phyloP scores from a whole-genome alignment of 2,888 invertebrate genomes.

The Chloroclystis v-ata region DNA sequence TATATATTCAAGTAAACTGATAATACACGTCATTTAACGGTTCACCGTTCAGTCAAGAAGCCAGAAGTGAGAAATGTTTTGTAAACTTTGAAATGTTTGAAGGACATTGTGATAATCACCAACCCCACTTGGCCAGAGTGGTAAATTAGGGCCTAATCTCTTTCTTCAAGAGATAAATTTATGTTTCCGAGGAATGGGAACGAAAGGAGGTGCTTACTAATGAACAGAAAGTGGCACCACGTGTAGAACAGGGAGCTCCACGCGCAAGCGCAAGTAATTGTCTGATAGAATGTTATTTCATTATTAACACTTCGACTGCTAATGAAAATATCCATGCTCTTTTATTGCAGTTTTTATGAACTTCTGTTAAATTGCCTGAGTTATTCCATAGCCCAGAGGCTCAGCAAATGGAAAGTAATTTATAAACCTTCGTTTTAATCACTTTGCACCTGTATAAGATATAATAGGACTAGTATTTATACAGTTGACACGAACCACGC shows the following conservation, averaged over 20 bases:
- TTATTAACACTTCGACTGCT: conserved; percentile 43
- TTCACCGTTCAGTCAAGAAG: no score
- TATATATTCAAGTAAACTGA: no score
- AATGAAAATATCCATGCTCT: conserved; percentile 38
- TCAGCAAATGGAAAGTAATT: conserved; percentile 8
- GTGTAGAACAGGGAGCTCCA: neutral
- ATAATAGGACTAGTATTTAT: conserved; percentile 3
- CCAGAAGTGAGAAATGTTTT: no score
- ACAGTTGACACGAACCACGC: neutral
- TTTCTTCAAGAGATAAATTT: no score
- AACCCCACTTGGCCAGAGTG: no score
- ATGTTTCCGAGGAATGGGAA: no score
- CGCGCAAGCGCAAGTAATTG: conserved; percentile 6
- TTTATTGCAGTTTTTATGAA: conserved; percentile 19
- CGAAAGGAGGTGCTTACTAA: no score
- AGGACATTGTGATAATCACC: no score
- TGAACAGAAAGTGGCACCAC: neutral
- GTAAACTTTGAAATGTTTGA: no score
- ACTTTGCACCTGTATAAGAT: conserved; percentile 1
- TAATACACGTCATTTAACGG: no score
- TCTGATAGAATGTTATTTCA: conserved; percentile 41
- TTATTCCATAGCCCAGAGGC: conserved; percentile 2
- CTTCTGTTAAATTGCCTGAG: conserved; percentile 18
- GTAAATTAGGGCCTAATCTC: no score
- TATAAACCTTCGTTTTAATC: conserved; percentile 4